Evolutionary conservation across 2,113 vertebrate species (phyloP).

Genomic region (Cryptomyrus ogoouensis): DNA sequence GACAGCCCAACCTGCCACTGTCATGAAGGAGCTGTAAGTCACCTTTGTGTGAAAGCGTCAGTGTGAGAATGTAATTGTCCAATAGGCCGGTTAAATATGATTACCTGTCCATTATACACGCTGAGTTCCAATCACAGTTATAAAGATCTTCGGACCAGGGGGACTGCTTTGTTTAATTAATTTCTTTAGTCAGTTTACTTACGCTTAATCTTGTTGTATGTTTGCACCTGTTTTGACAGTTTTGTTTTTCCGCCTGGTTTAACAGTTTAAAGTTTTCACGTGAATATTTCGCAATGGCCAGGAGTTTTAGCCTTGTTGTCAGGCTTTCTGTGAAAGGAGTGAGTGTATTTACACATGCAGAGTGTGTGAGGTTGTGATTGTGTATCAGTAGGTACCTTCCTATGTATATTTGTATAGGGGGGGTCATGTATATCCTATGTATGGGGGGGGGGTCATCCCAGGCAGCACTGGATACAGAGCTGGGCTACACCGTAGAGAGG

Average conservation of each 20-base stretch:
- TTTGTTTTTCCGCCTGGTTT: neutral
- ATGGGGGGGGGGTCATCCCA: neutral
- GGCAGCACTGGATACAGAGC: neutral
- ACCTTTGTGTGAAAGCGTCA: too few species aligned
- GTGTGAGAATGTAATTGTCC: neutral
- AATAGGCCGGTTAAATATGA: neutral
- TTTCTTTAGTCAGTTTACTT: neutral
- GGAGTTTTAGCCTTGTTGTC: neutral
- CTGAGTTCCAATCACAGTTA: neutral
- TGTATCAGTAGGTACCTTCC: neutral
- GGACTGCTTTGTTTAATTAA: neutral
- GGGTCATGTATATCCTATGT: neutral
- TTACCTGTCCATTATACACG: neutral
- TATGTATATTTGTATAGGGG: neutral
- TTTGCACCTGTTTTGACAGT: neutral
- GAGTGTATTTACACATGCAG: neutral
- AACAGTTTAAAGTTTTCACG: neutral
- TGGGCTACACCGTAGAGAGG: neutral
- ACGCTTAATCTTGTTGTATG: neutral
- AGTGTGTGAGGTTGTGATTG: neutral
- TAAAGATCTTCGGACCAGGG: neutral
- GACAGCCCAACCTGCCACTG: slow-evolving; percentile 18
- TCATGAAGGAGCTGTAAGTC: slow-evolving; percentile 49
- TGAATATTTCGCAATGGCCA: neutral
- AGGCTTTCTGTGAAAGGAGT: neutral